phyloP scores from a whole-genome alignment of 2,113 vertebrate species.

The Athene cunicularia region DNA sequence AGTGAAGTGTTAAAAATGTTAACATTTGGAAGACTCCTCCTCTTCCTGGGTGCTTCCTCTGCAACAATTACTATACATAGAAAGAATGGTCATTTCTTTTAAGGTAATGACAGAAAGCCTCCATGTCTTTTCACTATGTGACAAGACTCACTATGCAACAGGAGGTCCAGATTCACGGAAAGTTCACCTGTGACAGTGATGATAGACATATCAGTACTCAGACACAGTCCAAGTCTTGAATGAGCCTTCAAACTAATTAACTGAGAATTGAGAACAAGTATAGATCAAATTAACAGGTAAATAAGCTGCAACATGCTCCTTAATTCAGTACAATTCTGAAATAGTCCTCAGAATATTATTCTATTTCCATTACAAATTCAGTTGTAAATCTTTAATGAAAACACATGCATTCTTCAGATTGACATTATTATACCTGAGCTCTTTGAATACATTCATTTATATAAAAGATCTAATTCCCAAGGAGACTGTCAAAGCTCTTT shows the following conservation, averaged over 20 bases:
- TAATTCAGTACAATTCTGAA: neutral
- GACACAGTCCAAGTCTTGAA: neutral
- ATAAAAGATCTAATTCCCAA: neutral
- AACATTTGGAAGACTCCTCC: neutral
- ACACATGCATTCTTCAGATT: neutral
- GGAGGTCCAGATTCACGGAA: neutral
- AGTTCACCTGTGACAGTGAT: neutral
- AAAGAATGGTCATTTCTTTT: neutral
- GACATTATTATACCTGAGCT: neutral
- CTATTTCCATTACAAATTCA: neutral
- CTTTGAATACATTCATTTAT: neutral
- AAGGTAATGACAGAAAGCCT: neutral
- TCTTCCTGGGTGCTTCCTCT: neutral
- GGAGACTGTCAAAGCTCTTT: neutral
- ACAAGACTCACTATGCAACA: neutral
- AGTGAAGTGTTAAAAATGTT: neutral
- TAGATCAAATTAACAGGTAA: neutral
- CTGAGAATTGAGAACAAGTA: neutral
- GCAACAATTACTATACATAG: neutral
- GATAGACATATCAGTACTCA: neutral
- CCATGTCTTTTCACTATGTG: neutral
- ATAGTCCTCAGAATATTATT: neutral
- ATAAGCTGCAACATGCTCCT: neutral
- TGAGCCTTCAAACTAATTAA: neutral
- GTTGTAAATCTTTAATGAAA: conserved; percentile 38